Base-by-base conservation (phyloP, 2,888 invertebrate genomes). In the Pollenia amentaria region DNA sequence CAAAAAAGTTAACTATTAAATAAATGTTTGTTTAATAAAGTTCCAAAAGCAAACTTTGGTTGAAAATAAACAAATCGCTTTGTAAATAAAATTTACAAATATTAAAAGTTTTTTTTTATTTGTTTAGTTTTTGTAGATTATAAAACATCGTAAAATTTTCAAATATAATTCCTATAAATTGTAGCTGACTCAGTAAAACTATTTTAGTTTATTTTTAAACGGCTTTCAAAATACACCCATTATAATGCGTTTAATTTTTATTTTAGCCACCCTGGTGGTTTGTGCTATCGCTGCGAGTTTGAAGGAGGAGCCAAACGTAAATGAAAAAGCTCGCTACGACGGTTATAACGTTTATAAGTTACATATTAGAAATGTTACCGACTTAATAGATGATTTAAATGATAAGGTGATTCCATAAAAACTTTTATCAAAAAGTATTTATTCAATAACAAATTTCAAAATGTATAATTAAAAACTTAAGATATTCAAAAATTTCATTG, bases 351-450 rank as follows among this genome's bases (percentile, higher is more conserved):
- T 93, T 0, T 92, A 91, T 60, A 90, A 90, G 60, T 84, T 92
- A 18, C 91, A 91, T 2, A 95, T 95, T 0, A 88, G 90, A 55
- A 93, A 93, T 12, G 90, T 65, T 84, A 95, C 87, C 89, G 92
- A 89, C 18, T 84, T 79, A 18, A 67, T 90, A 3, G 77, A 91
- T 92, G 84, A 90, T 92, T 57, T 83, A 1, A 62, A 88, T 9
- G 86, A 80, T 18, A 89, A 87, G 87, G 90, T 90, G 76, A 46
- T 10, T 38, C 3, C 29, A 7, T 14, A n/a, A 18, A 29, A 29
- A 2, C 3, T 29, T 29, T 29, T 29, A 29, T 29, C 0, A 29
- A 29, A 29, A 2, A 29, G 29, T 2, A 29, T 29, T 29, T 29
- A 29, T 3, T 1, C 29, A 29, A 29, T 29, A 29, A 29, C 0